phyloP scores from a whole-genome alignment of 2,113 vertebrate genomes.

The Cariama cristata region DNA sequence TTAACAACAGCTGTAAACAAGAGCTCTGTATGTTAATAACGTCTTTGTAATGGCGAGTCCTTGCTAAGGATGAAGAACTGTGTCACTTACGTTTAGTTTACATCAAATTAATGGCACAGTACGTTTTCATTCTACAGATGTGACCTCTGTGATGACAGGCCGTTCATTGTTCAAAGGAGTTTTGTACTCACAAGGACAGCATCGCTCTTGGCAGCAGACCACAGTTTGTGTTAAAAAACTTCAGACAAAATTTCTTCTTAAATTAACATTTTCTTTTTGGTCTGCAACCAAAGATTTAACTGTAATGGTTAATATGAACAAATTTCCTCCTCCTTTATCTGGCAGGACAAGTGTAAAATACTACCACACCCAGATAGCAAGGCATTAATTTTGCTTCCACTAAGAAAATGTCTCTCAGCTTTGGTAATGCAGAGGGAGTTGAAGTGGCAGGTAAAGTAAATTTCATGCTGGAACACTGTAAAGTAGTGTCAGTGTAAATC shows the following conservation, averaged over 20 bases:
- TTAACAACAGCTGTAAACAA: background rate
- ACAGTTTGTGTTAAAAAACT: background rate
- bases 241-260: background rate
- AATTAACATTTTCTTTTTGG: background rate
- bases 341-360: background rate
- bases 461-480: background rate
- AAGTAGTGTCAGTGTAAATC: background rate
- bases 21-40: background rate
- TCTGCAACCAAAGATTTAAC: background rate
- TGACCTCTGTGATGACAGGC: background rate
- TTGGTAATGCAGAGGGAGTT: background rate
- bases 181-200: background rate
- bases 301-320: background rate
- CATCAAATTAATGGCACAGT: background rate
- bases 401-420: background rate
- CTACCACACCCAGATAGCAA: background rate
- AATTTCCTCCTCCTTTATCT: background rate
- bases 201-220: background rate
- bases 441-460: background rate
- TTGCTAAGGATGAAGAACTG: background rate
- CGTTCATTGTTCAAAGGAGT: background rate
- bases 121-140: background rate
- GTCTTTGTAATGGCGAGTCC: background rate
- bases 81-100: background rate
- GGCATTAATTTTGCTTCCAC: background rate